Base-by-base conservation (phyloP, 92 coral and sea anemone species). In the Zoanthus sansibaricus region DNA sequence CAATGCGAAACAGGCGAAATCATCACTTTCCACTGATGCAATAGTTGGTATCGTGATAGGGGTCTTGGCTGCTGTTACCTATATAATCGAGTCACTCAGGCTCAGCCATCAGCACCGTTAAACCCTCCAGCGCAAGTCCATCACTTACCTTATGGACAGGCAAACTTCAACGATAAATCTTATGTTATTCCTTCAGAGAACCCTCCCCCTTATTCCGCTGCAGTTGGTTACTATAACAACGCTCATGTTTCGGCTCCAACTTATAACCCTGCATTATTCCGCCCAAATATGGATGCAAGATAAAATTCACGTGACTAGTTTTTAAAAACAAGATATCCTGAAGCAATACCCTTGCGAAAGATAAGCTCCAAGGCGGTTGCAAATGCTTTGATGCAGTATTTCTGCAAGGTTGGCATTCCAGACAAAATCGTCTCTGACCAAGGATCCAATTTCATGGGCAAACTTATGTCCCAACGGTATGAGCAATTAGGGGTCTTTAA, bases 311-410 rank as follows among this genome's bases (percentile, higher is more conserved):
- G 42, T 37, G 42, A 37, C 1, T 37, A 37, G 42, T 37, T 37
- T 37, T 37, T 37, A 4, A 37, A 37, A 37, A 37, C 42, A 37
- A 37, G 4, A 37, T 37, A 37, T 31, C 82, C 90, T 25, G 94
- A 90, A 75, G 96, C 96, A 11, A 72, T 88, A 15, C 91, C 94
- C 2, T 52, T 89, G 51, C 73, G 78, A 73, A 56, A 0, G 25
- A 25, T 25, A 25, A 25, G 25, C 0, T 25, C 25, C 25, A 25
- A 25, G 25, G 25, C 25, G 25, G 25, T 25, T 25, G 25, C 25
- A 25, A 25, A 25, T 25, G 25, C 25, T 25, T 25, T 25, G 25
- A 66, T 91, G 18, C 58, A 58, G 11, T 61, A 78, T 47, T 78
- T 92, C 79, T 46, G 68, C 37, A 62, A 74, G 61, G 56, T 86